Conservation (phyloP, 2,888 invertebrate species). For the Pasiphila rectangulata region DNA sequence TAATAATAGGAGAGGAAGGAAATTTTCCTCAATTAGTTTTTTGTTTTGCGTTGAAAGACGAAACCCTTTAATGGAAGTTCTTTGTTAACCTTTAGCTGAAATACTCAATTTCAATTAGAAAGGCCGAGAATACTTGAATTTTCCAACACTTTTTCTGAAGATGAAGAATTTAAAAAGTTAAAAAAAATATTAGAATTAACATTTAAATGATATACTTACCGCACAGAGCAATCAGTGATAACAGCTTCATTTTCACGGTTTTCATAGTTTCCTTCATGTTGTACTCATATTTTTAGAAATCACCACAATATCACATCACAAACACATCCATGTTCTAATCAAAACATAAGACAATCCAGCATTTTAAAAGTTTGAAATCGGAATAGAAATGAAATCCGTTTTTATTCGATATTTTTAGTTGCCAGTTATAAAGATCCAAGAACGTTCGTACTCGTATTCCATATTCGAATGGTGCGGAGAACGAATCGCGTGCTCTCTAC, state of each 20-base stretch:
- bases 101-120: too few relatives aligned
- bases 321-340: slow-evolving; percentile 28
- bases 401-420: slow-evolving; percentile 36
- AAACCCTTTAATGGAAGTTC: too few relatives aligned
- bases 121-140: too few relatives aligned
- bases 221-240: slow-evolving; percentile 61
- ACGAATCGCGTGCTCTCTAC: slow-evolving; percentile 47
- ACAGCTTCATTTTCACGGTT: slow-evolving; percentile 64
- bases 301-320: slow-evolving; percentile 48
- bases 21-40: too few relatives aligned
- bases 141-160: too few relatives aligned
- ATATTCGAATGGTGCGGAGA: slow-evolving; percentile 47
- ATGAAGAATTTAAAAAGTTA: too few relatives aligned
- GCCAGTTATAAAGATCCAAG: slow-evolving; percentile 52
- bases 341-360: slow-evolving; percentile 32
- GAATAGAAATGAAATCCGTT: slow-evolving; percentile 13
- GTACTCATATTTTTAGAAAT: slow-evolving; percentile 33
- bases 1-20: too few relatives aligned
- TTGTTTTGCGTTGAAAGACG: too few relatives aligned
- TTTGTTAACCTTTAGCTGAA: too few relatives aligned
- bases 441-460: slow-evolving; percentile 59
- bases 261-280: slow-evolving; percentile 44
- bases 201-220: slow-evolving; percentile 55
- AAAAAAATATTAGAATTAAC: too few relatives aligned
- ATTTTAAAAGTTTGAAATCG: slow-evolving; percentile 25